phyloP scores from a whole-genome alignment of 2,113 vertebrate species.

The Ailurus styani region DNA sequence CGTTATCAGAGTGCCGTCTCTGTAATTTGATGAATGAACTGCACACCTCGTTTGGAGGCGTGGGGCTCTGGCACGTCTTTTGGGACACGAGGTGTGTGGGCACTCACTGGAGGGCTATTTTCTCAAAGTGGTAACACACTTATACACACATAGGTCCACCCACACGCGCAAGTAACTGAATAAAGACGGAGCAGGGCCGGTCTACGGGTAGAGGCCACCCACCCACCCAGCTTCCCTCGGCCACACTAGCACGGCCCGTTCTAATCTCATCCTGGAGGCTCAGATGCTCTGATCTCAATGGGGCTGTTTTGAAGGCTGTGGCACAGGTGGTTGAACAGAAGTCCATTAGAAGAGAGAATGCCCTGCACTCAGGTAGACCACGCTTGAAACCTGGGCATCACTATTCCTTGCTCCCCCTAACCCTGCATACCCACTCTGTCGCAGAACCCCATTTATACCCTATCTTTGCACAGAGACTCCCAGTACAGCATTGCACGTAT shows the following conservation, averaged over 20 bases:
- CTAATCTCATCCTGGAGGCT: not conserved
- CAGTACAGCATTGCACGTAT: not conserved
- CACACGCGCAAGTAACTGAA: not conserved
- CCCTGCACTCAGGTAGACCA: not conserved
- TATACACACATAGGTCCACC: not conserved
- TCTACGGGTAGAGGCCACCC: not conserved
- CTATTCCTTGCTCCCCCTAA: not conserved
- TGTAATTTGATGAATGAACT: conserved; percentile 21
- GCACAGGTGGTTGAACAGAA: not conserved
- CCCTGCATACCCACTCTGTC: not conserved
- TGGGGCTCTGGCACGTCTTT: not conserved
- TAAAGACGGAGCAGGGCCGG: not conserved
- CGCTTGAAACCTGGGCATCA: not conserved
- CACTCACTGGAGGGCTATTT: not conserved
- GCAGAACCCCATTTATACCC: not conserved
- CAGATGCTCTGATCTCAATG: not conserved
- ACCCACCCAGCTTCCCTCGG: rapidly evolving
- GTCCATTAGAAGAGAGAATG: not conserved
- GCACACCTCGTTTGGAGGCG: not conserved
- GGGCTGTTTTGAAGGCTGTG: not conserved
- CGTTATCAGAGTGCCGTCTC: not conserved
- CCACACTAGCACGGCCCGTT: rapidly evolving
- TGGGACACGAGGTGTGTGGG: not conserved
- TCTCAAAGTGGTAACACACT: not conserved
- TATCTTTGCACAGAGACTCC: not conserved